Percentiles rank a stretch among this genome's conserved stretches.
These are phyloP conservation scores for Xenopus tropicalis DNA, from an alignment of 2,113 vertebrate species.

Conservation along the genomic window UCB_Xtro_10.0 CM004446.2:141223001-141223500, in stretches of 20 bases:
- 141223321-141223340: slow-evolving; percentile 83
- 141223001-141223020: no score
- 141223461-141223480: slow-evolving; percentile 84
- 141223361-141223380: slow-evolving; percentile 84
- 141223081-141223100: no score
- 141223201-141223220: no score
- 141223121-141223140: no score
- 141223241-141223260: slow-evolving; percentile 69
- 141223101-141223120: no score
- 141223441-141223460: slow-evolving; percentile 87
- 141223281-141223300: slow-evolving; percentile 72
- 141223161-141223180: no score
- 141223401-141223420: slow-evolving; percentile 87
- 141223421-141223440: slow-evolving; percentile 84
- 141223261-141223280: slow-evolving; percentile 58
- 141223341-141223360: slow-evolving; percentile 84
- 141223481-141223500: slow-evolving; percentile 80
- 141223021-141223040: no score
- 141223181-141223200: no score
- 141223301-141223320: slow-evolving; percentile 85
- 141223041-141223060: no score
- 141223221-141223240: no score
- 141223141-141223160: no score
- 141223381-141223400: slow-evolving; percentile 86
- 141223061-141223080: no score